Evolutionary conservation across 2,113 vertebrate genomes (phyloP).

Genomic region (Pyxicephalus adspersus): DNA sequence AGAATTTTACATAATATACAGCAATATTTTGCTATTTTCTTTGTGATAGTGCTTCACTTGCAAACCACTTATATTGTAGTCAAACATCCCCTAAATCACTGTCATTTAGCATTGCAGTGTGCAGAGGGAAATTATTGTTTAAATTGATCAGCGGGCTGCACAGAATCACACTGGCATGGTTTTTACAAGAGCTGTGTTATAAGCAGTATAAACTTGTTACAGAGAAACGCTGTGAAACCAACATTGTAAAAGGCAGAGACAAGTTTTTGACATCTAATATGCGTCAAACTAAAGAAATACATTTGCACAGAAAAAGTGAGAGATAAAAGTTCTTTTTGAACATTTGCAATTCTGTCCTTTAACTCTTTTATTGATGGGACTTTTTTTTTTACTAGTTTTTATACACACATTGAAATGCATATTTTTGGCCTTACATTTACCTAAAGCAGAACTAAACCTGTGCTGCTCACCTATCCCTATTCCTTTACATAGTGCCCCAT

Average conservation of each 20-base stretch:
- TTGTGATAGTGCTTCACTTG: not conserved
- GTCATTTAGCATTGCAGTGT: not conserved
- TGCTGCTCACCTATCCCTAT: no score
- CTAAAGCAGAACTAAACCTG: no score
- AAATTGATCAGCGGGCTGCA: slow-evolving; percentile 1
- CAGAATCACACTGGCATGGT: not conserved
- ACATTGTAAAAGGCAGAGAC: not conserved
- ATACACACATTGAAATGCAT: no score
- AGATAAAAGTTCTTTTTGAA: no score
- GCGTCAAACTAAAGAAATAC: no score
- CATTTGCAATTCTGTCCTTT: no score
- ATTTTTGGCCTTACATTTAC: no score
- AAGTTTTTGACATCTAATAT: no score
- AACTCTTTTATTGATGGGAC: no score
- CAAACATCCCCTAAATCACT: not conserved
- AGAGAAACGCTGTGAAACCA: not conserved
- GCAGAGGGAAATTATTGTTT: not conserved
- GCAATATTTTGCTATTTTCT: not conserved
- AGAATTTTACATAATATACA: not conserved
- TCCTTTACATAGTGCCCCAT: no score
- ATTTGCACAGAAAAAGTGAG: no score
- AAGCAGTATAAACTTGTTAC: not conserved
- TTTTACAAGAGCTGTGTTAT: not conserved
- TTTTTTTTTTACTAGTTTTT: no score
- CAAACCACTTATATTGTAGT: not conserved